These are phyloP conservation scores for Plutella xylostella DNA, from an alignment of 2,888 invertebrate species.

Conservation along the genomic window DNA sequence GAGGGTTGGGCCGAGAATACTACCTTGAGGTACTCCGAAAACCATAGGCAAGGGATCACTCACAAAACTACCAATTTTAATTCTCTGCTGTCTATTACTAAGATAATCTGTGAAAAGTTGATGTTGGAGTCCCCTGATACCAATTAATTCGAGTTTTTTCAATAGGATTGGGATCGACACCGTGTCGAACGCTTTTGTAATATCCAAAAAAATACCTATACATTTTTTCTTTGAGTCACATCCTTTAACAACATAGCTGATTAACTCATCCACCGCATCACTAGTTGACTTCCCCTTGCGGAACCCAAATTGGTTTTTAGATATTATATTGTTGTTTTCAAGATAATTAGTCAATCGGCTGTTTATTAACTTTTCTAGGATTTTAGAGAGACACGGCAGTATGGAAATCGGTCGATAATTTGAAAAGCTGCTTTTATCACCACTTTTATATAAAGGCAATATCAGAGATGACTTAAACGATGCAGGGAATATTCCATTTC, in stretches of 20 bases:
- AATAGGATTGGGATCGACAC: background rate
- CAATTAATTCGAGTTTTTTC: background rate
- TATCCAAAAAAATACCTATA: background rate
- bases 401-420: slow-evolving; percentile 7
- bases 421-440: background rate
- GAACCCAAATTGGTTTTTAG: slow-evolving; percentile 9
- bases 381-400: background rate
- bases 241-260: background rate
- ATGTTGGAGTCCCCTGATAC: background rate
- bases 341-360: slow-evolving; percentile 4
- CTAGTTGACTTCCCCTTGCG: slow-evolving; percentile 1
- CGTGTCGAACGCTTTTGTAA: background rate
- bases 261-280: background rate
- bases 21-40: background rate
- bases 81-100: background rate
- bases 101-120: background rate
- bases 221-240: background rate
- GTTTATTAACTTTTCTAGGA: slow-evolving; percentile 6
- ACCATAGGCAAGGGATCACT: background rate
- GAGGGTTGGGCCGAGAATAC: background rate
- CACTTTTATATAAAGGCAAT: background rate
- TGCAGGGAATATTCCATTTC: background rate
- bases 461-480: background rate
- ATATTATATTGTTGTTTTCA: slow-evolving; percentile 2
- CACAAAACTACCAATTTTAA: background rate